phyloP scores from a whole-genome alignment of 2,113 vertebrate species.

The Indicator maculatus region DNA sequence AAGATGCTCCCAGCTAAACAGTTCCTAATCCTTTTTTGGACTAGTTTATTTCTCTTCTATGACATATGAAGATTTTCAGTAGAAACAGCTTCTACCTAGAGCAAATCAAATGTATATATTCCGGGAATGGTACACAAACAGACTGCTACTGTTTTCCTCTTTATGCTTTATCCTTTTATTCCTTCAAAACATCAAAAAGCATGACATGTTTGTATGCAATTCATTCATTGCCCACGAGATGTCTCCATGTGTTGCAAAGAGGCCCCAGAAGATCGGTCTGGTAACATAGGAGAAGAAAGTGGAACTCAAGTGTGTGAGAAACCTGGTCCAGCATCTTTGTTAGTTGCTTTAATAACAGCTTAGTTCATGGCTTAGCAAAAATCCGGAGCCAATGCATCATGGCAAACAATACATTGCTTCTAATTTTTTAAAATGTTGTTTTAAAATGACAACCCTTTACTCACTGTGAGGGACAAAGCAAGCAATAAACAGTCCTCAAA shows the following conservation, averaged over 20 bases:
- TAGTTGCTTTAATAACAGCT: neutral
- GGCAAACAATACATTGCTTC: neutral
- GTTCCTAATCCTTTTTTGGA: neutral
- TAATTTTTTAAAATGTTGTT: neutral
- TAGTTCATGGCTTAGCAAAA: neutral
- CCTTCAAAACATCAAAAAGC: neutral
- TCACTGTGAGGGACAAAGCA: neutral
- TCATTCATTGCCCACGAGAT: slow-evolving; percentile 37
- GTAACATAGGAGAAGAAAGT: neutral
- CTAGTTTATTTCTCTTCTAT: neutral
- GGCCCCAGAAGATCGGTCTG: neutral
- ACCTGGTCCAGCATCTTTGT: neutral
- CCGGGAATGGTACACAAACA: neutral
- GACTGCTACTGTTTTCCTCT: neutral
- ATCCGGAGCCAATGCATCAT: neutral
- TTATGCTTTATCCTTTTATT: neutral
- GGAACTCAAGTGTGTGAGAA: neutral
- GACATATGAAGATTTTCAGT: neutral
- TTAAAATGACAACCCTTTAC: neutral
- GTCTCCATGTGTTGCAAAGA: slow-evolving; percentile 18
- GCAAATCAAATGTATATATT: neutral
- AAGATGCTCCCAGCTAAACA: neutral
- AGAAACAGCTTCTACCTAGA: slow-evolving; percentile 2
- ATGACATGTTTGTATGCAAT: neutral
- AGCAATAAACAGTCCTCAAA: slow-evolving; percentile 7